Conservation (phyloP, 2,113 vertebrate species). For the Apaloderma vittatum region DNA sequence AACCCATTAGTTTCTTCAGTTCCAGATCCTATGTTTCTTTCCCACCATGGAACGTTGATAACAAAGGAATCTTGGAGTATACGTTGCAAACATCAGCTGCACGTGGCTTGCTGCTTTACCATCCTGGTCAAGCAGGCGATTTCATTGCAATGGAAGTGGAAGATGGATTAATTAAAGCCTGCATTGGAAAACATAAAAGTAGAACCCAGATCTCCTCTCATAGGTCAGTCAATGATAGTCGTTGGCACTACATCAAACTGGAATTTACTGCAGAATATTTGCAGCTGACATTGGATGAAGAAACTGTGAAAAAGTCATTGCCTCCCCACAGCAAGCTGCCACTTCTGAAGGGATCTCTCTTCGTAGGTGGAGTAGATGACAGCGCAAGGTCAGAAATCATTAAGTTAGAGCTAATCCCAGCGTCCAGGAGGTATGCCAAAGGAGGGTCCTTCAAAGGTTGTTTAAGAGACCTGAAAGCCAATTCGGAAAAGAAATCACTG, state of each 20-base stretch:
- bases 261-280: slow-evolving; percentile 81
- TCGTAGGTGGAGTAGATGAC: slow-evolving; percentile 87
- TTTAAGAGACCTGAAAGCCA: slow-evolving; percentile 84
- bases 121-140: slow-evolving; percentile 81
- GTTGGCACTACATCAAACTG: slow-evolving; percentile 86
- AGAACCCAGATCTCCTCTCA: slow-evolving; percentile 81
- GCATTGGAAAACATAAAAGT: slow-evolving; percentile 76
- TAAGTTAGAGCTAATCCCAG: slow-evolving; percentile 80
- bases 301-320: slow-evolving; percentile 79
- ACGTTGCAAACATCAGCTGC: slow-evolving; percentile 82
- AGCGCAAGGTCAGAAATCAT: slow-evolving; percentile 76
- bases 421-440: slow-evolving; percentile 82
- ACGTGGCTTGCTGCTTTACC: slow-evolving; percentile 88
- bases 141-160: slow-evolving; percentile 90
- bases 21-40: slow-evolving; percentile 89
- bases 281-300: slow-evolving; percentile 84
- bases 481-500: slow-evolving; percentile 81
- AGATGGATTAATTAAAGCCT: slow-evolving; percentile 82
- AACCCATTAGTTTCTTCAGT: slow-evolving; percentile 92
- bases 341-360: slow-evolving; percentile 82
- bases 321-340: slow-evolving; percentile 70
- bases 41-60: slow-evolving; percentile 76
- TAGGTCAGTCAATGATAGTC: slow-evolving; percentile 81
- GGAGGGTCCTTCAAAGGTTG: slow-evolving; percentile 93
- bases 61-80: slow-evolving; percentile 80